A percentile compares a stretch with the other conserved stretches of the same genome.
These are phyloP conservation scores for Suillia variegata DNA, from an alignment of 2,888 invertebrate species.

Conservation along the genomic window DNA sequence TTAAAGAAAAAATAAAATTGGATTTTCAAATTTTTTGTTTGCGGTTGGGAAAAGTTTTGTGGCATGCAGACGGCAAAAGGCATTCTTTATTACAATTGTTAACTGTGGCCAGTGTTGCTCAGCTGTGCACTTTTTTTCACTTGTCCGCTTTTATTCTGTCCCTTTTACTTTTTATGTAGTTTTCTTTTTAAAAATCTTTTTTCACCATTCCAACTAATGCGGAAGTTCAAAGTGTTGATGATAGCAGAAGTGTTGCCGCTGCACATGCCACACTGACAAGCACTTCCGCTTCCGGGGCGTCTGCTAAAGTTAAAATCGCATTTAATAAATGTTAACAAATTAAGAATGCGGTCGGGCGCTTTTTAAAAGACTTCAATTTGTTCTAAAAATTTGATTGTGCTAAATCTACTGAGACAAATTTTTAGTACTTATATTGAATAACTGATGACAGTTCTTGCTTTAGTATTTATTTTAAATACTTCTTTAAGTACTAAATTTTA, in stretches of 20 bases:
- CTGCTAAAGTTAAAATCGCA: neutral
- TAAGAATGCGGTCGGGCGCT: too few relatives aligned
- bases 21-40: neutral
- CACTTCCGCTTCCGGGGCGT: conserved; percentile 31
- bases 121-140: neutral
- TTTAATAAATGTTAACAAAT: neutral
- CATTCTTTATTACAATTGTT: neutral
- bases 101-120: neutral
- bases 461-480: too few relatives aligned
- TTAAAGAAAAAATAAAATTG: too few relatives aligned
- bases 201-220: neutral
- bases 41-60: too few relatives aligned
- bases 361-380: too few relatives aligned
- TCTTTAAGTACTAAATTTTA: too few relatives aligned
- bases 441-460: too few relatives aligned
- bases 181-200: too few relatives aligned
- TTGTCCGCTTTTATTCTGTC: neutral
- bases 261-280: conserved; percentile 17
- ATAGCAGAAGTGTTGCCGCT: conserved; percentile 4
- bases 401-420: too few relatives aligned
- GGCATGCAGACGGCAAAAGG: neutral
- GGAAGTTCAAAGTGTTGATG: conserved; percentile 16
- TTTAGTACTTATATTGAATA: too few relatives aligned
- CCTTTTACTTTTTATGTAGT: too few relatives aligned
- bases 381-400: too few relatives aligned